Evolutionary conservation across 2,888 invertebrate genomes (phyloP).

Genomic region (Pseudoips prasinana): DNA sequence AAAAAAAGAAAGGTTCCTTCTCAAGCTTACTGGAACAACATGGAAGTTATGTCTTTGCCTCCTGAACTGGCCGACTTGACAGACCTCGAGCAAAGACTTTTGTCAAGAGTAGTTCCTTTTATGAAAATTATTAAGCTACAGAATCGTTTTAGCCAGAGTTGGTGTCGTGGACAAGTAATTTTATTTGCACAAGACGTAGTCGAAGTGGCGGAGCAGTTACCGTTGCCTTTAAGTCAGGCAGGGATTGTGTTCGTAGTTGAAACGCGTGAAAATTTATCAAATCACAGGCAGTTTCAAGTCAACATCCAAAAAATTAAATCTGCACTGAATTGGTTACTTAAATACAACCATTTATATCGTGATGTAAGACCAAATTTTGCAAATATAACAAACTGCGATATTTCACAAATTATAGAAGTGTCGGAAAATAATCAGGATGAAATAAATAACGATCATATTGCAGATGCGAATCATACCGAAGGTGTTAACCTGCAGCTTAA

Average conservation of each 20-base stretch:
- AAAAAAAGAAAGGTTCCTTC: slow-evolving; percentile 10
- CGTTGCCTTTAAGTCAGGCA: slow-evolving; percentile 4
- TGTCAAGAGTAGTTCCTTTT: slow-evolving; percentile 27
- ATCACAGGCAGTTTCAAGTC: slow-evolving; percentile 7
- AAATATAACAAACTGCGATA: too few species aligned
- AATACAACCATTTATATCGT: slow-evolving; percentile 6
- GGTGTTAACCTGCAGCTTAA: too few species aligned
- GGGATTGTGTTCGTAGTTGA: slow-evolving; percentile 9
- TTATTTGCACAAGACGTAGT: slow-evolving; percentile 12
- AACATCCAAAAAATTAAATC: slow-evolving; percentile 5
- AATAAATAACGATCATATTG: too few species aligned
- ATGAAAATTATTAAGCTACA: slow-evolving; percentile 25
- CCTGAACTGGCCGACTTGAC: slow-evolving; percentile 19
- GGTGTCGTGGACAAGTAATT: slow-evolving; percentile 26
- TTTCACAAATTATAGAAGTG: too few species aligned
- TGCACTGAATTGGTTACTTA: slow-evolving; percentile 5
- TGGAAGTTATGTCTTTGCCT: slow-evolving; percentile 27
- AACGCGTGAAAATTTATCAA: slow-evolving; percentile 8
- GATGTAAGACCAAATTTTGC: too few species aligned
- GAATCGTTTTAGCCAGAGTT: slow-evolving; percentile 23
- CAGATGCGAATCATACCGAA: too few species aligned
- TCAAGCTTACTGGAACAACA: slow-evolving; percentile 30
- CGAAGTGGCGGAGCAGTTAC: slow-evolving; percentile 10
- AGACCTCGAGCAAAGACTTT: slow-evolving; percentile 23
- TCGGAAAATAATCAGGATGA: too few species aligned